Evolutionary conservation across 2,888 invertebrate genomes (phyloP), one percentile per base, ranked within the genome.

Genomic region (Mimumesa dahlbomi): DNA sequence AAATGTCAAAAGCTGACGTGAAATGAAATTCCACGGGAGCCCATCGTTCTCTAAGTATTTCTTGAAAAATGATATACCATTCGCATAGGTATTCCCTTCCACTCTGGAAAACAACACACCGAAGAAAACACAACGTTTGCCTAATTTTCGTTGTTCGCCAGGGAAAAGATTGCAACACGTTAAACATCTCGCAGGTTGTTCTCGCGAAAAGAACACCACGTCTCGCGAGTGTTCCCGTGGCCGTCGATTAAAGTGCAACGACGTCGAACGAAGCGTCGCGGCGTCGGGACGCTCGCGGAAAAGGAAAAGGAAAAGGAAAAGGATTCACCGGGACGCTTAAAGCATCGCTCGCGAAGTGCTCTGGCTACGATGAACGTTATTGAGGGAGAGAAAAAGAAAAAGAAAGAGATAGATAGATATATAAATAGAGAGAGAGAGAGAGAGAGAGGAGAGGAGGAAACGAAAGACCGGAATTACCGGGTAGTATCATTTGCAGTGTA

Each of bases 401-500:
- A n/a, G n/a, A n/a, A n/a, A n/a, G n/a, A n/a, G n/a, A 22, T n/a
- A n/a, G n/a, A n/a, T n/a, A n/a, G n/a, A n/a, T n/a, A n/a, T n/a
- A 13, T 11, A 16, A 40, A 21, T 5, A 2, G 0, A 9, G 34
- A 11, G 22, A 6, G 7, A 13, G 13, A 13, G 14, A 9, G 25
- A 5, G 11, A 9, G 11, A 1, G 11, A 19, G 5, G 14, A 9
- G 18, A 7, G 2, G 18, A 22, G 21, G 25, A 36, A 36, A 16
- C 21, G 34, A 29, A 31, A 31, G 18, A 18, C n/a, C 22, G 31
- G 29, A 63, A 57, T 63, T 38, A 56, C 36, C 56, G 11, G 56
- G 48, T 56, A 42, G 48, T 57, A 57, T 63, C 56, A 42, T 57
- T 57, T 22, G 40, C 48, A 40, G 9, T n/a, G n/a, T n/a, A 34